phyloP scores from a whole-genome alignment of 2,888 invertebrate species.

The Drosophila lacicola region DNA sequence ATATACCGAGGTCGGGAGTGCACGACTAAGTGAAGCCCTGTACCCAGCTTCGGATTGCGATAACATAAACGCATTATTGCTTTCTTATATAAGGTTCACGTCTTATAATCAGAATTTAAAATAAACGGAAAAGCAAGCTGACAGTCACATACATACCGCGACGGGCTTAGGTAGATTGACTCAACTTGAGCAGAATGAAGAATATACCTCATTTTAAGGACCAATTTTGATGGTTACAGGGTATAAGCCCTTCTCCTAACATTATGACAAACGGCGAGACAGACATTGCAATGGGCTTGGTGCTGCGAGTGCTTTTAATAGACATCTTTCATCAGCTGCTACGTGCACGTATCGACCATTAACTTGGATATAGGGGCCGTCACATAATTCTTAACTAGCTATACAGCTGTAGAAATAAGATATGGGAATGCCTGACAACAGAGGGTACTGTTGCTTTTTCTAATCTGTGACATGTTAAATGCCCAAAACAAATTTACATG shows the following conservation, averaged over 20 bases:
- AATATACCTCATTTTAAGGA: no score
- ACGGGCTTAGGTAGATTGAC: no score
- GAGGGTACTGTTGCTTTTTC: background rate
- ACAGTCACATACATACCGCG: no score
- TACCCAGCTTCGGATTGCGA: background rate
- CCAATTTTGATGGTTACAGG: background rate
- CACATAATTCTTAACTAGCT: conserved; percentile 60
- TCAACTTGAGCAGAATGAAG: no score
- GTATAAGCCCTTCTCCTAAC: conserved; percentile 41
- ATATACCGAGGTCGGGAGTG: background rate
- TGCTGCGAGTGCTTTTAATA: background rate
- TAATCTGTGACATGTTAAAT: conserved; percentile 39
- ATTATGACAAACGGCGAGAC: conserved; percentile 60
- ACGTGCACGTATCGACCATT: conserved; percentile 32
- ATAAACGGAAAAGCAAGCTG: no score
- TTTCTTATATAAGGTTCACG: background rate
- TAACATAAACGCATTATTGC: background rate
- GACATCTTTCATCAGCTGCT: conserved; percentile 34
- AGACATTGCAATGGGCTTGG: conserved; percentile 6
- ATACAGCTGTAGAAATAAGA: conserved; percentile 24
- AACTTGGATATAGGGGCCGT: conserved; percentile 20
- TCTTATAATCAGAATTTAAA: no score
- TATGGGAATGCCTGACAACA: conserved; percentile 32
- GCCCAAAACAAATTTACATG: conserved; percentile 67
- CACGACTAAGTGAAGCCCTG: background rate